These are phyloP conservation scores for Dreissena polymorpha DNA, from an alignment of 1,140 invertebrate genomes.

Conservation along the genomic window DNA sequence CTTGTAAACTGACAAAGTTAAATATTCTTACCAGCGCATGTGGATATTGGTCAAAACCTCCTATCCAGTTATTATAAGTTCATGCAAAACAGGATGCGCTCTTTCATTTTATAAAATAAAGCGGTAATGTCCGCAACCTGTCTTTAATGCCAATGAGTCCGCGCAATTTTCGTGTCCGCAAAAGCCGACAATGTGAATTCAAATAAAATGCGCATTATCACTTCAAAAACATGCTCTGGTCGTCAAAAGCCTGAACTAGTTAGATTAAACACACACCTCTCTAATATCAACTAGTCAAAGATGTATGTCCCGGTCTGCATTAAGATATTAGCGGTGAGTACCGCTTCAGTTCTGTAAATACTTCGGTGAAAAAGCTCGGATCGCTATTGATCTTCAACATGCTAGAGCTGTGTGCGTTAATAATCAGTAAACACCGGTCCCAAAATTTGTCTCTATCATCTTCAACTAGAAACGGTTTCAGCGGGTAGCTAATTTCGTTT, in stretches of 20 bases:
- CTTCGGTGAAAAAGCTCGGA: conserved; percentile 98
- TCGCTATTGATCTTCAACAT: conserved; percentile 99
- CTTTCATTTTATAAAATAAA: no score
- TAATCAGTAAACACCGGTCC: conserved; percentile 96
- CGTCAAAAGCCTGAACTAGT: neutral
- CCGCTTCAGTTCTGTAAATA: conserved; percentile 98
- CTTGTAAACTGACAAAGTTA: no score
- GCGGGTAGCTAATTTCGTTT: conserved; percentile 99
- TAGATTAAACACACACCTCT: neutral
- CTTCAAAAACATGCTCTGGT: neutral
- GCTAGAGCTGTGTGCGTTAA: conserved; percentile 93
- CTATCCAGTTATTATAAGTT: no score
- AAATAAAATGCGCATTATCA: neutral
- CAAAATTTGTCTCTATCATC: conserved; percentile 89
- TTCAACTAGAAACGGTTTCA: conserved; percentile 99
- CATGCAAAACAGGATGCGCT: no score
- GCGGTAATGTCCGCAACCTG: no score
- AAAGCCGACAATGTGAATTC: neutral
- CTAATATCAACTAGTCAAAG: neutral
- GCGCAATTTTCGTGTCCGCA: neutral
- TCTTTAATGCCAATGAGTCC: no score
- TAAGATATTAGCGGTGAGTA: conserved; percentile 79
- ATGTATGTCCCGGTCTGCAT: neutral
- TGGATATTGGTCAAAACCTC: no score
- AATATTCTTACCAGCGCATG: no score